These are phyloP conservation scores for Isurus oxyrinchus DNA, from an alignment of 2,113 vertebrate species.

Conservation along the genomic window DNA sequence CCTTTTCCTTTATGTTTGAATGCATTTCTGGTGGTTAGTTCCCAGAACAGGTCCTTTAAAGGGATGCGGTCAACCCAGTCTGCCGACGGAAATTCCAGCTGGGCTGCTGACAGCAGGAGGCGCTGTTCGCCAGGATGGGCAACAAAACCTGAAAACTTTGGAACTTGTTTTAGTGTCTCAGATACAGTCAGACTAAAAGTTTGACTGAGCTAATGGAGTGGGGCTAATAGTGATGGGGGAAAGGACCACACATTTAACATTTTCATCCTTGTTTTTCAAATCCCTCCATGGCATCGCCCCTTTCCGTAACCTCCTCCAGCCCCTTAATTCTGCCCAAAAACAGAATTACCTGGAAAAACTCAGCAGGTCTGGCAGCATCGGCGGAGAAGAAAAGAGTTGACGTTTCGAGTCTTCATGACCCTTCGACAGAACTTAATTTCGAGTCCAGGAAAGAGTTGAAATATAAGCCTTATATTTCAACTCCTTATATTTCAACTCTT, in stretches of 20 bases:
- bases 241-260: neutral
- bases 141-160: neutral
- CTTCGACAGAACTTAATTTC: no score
- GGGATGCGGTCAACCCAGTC: neutral
- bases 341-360: no score
- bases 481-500: no score
- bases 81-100: neutral
- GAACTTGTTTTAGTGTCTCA: neutral
- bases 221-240: neutral
- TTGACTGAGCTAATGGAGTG: neutral
- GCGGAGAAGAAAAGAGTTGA: no score
- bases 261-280: no score
- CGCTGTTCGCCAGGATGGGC: neutral
- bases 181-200: neutral
- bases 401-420: no score
- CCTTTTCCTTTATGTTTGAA: neutral
- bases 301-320: neutral
- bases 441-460: no score
- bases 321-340: neutral
- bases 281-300: no score
- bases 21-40: neutral
- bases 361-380: no score
- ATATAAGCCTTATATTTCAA: no score
- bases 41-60: neutral
- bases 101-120: neutral